Evolutionary conservation across 2,113 vertebrate species (phyloP).

Genomic region (Dissostichus mawsoni): DNA sequence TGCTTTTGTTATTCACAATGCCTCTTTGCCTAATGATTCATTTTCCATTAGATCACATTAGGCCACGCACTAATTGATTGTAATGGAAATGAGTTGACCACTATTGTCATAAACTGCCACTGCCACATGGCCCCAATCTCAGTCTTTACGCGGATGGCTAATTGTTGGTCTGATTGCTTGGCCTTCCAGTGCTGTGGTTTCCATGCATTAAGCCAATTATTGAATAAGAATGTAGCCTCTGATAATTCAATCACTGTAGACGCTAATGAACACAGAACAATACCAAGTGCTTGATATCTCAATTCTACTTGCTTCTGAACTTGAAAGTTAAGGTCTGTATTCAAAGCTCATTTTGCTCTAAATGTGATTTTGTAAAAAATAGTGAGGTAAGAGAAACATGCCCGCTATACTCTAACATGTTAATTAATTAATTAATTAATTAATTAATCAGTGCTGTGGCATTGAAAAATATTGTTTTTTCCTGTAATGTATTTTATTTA

Average conservation of each 20-base stretch:
- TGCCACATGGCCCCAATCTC: constrained; percentile 66
- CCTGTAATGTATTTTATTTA: background rate
- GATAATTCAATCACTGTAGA: constrained; percentile 80
- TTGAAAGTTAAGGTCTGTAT: constrained; percentile 38
- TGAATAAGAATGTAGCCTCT: constrained; percentile 73
- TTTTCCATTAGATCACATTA: constrained; percentile 74
- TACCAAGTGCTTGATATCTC: constrained; percentile 65
- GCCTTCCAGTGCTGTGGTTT: constrained; percentile 70
- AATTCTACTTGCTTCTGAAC: constrained; percentile 48
- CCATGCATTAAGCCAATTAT: constrained; percentile 82
- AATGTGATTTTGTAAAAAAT: constrained; percentile 17
- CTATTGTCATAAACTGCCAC: constrained; percentile 67
- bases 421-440: no score
- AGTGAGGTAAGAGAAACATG: constrained; percentile 25
- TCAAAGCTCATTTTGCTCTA: constrained; percentile 19
- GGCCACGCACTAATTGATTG: constrained; percentile 73
- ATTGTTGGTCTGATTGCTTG: constrained; percentile 76
- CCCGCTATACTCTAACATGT: constrained; percentile 3
- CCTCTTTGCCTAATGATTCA: constrained; percentile 57
- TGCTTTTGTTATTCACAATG: constrained; percentile 48
- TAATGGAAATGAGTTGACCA: constrained; percentile 81
- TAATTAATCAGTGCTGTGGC: constrained; percentile 11
- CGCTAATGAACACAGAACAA: constrained; percentile 71
- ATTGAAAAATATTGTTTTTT: constrained; percentile 11
- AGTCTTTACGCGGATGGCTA: constrained; percentile 64